Evolutionary conservation across 2,113 vertebrate genomes (phyloP).

Genomic region (Lucifuga dentata): DNA sequence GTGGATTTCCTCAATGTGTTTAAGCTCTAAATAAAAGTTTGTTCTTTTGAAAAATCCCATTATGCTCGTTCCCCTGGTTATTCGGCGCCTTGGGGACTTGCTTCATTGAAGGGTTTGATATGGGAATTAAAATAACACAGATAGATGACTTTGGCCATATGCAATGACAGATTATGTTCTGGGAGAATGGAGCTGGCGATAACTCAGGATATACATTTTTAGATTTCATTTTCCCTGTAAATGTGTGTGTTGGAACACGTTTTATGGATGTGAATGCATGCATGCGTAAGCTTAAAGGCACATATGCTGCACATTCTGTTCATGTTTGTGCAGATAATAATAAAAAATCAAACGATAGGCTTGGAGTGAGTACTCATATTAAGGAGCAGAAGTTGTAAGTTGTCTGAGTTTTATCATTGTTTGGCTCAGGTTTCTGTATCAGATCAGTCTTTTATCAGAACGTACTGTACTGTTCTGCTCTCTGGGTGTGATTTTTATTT

Average conservation of each 20-base stretch:
- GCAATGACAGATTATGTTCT: conserved; percentile 53
- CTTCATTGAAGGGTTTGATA: conserved; percentile 49
- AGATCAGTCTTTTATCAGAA: neutral
- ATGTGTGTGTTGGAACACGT: conserved; percentile 43
- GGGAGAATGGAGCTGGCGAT: conserved; percentile 49
- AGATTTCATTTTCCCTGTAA: conserved; percentile 54
- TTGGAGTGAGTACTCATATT: neutral
- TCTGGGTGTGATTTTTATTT: neutral
- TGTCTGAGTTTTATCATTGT: no score
- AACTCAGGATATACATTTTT: conserved; percentile 43
- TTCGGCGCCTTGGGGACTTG: conserved; percentile 10
- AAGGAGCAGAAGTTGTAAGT: neutral
- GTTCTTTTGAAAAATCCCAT: conserved; percentile 52
- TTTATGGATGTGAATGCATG: conserved; percentile 7
- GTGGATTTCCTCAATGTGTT: conserved; percentile 14
- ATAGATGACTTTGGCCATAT: conserved; percentile 55
- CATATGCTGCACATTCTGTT: neutral
- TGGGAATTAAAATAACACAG: conserved; percentile 57
- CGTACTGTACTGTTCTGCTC: neutral
- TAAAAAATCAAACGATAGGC: neutral
- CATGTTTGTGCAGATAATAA: neutral
- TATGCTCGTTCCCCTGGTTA: conserved; percentile 38
- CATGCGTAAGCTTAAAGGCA: conserved; percentile 6
- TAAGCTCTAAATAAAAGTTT: conserved; percentile 33
- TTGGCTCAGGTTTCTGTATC: no score